These are phyloP conservation scores for Rhagium mordax DNA, from an alignment of 2,888 invertebrate species.

Conservation along the genomic window DNA sequence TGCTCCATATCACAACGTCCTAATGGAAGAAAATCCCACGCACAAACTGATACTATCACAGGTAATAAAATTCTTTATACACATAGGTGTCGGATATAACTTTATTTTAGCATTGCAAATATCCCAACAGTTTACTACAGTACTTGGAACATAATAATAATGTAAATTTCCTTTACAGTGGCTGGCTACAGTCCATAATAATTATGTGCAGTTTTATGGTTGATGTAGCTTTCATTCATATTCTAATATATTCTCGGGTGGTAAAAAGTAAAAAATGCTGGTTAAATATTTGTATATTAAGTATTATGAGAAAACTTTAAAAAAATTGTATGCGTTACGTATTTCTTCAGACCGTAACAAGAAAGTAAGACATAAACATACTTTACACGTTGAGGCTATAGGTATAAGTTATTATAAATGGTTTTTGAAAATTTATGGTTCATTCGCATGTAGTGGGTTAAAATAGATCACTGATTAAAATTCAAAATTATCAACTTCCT, in stretches of 20 bases:
- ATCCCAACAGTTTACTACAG: not conserved
- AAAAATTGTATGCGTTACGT: no score
- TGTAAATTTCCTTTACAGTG: slow-evolving; percentile 14
- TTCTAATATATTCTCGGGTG: not conserved
- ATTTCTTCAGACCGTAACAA: no score
- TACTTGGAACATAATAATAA: slow-evolving; percentile 27
- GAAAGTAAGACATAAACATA: no score
- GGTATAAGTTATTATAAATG: no score
- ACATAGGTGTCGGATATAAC: slow-evolving; percentile 21
- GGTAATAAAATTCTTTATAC: slow-evolving; percentile 22
- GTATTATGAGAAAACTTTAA: not conserved
- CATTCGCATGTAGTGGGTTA: no score
- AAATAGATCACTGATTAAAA: no score
- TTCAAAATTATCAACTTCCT: no score
- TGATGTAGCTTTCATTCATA: slow-evolving; percentile 3
- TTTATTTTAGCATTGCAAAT: slow-evolving; percentile 30
- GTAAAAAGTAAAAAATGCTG: not conserved
- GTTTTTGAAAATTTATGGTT: no score
- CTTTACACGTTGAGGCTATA: no score
- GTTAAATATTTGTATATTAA: not conserved
- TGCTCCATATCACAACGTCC: slow-evolving; percentile 11
- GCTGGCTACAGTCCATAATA: slow-evolving; percentile 18
- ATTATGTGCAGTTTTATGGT: slow-evolving; percentile 19
- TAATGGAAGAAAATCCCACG: slow-evolving; percentile 27
- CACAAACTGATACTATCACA: slow-evolving; percentile 19